phyloP scores from a whole-genome alignment of 2,888 invertebrate genomes.

The Toxonevra muliebris region DNA sequence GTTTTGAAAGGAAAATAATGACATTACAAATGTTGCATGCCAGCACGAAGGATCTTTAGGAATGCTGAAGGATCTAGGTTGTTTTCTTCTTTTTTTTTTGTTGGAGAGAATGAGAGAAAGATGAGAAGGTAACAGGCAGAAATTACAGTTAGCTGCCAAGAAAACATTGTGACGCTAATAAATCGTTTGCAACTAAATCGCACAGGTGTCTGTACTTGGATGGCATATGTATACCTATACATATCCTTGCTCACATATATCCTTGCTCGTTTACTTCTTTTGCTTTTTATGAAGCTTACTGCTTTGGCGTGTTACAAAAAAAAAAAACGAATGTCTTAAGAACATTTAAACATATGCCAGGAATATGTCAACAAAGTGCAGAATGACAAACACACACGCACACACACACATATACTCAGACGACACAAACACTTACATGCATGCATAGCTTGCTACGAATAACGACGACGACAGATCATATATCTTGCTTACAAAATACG shows the following conservation, averaged over 20 bases:
- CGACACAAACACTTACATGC: background rate
- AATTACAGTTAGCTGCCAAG: too few species aligned
- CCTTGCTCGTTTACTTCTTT: too few species aligned
- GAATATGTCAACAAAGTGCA: constrained; percentile 26
- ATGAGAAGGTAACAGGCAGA: background rate
- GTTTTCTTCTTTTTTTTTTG: constrained; percentile 3
- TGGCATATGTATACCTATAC: background rate
- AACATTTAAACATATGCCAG: constrained; percentile 32
- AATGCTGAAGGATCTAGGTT: background rate
- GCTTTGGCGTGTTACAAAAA: constrained; percentile 1
- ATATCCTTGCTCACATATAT: too few species aligned
- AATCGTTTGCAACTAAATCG: constrained; percentile 48
- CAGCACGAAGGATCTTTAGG: too few species aligned
- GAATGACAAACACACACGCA: background rate
- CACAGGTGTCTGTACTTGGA: constrained; percentile 38
- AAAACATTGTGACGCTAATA: constrained; percentile 50
- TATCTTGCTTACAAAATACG: constrained; percentile 44
- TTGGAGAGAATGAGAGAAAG: background rate
- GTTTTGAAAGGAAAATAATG: too few species aligned
- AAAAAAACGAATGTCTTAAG: constrained; percentile 7
- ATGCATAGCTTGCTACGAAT: constrained; percentile 6
- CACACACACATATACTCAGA: constrained; percentile 1
- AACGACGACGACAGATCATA: constrained; percentile 26
- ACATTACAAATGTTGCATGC: too few species aligned
- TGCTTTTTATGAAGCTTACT: constrained; percentile 1